Conservation (phyloP, 2,113 vertebrate species). For the Falco punctatus region DNA sequence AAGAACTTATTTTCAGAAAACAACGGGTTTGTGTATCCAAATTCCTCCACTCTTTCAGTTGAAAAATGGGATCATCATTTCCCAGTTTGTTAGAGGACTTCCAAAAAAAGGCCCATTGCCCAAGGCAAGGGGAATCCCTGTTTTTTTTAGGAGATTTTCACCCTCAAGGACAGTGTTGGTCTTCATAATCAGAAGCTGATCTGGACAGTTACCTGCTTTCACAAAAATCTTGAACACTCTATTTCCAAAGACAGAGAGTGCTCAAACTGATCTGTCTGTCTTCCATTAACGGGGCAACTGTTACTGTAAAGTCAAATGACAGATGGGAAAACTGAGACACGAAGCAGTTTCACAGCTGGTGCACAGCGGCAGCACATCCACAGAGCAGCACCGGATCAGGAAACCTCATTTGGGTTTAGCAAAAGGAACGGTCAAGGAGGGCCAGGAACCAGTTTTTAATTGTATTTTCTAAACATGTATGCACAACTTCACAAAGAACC, state of each 20-base stretch:
- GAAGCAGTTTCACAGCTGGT: neutral
- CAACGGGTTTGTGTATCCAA: neutral
- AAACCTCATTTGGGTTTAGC: neutral
- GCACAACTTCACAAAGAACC: neutral
- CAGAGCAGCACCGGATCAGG: neutral
- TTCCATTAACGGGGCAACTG: neutral
- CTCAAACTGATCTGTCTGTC: neutral
- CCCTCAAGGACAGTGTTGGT: accelerated
- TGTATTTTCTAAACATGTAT: neutral
- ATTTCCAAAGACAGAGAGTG: neutral
- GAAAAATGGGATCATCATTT: neutral
- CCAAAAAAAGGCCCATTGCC: neutral
- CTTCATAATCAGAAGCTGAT: neutral
- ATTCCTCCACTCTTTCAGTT: neutral
- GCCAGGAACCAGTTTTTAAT: neutral
- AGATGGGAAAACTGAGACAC: neutral
- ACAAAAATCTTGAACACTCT: accelerated
- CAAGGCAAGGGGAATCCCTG: neutral
- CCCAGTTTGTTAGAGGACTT: neutral
- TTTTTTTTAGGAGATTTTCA: too few relatives aligned
- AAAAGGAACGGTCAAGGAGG: neutral
- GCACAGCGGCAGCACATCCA: neutral
- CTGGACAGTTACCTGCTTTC: neutral
- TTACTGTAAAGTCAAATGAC: neutral
- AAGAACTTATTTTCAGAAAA: neutral